These are phyloP conservation scores for Edolisoma coerulescens DNA, from an alignment of 2,113 vertebrate species.

Conservation along the genomic window DNA sequence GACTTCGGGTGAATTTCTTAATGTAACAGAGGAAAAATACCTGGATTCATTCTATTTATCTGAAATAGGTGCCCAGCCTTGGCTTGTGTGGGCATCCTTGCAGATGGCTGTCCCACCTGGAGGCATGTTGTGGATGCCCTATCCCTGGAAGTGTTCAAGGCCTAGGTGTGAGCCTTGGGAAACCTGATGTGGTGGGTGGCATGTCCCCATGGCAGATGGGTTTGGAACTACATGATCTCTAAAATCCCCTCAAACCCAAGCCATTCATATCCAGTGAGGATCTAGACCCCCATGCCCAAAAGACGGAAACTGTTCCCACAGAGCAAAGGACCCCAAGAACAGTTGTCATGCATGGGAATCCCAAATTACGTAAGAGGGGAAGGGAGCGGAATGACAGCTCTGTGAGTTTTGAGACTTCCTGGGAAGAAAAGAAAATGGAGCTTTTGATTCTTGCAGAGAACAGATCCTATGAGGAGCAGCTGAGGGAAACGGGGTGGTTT, in stretches of 20 bases:
- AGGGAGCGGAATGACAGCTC: neutral
- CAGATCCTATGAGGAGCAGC: neutral
- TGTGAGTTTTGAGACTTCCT: neutral
- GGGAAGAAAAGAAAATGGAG: neutral
- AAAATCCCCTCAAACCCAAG: neutral
- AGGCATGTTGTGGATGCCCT: neutral
- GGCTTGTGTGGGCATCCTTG: neutral
- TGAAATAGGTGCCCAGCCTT: neutral
- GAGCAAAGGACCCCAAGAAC: neutral
- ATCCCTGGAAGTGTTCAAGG: neutral
- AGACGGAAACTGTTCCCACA: neutral
- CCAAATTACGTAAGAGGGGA: neutral
- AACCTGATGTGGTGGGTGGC: neutral
- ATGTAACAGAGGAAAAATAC: neutral
- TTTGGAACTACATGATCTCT: neutral
- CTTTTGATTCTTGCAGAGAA: neutral
- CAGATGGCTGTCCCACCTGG: neutral
- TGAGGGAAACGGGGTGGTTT: neutral
- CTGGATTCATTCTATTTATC: neutral
- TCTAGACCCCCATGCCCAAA: fast-evolving
- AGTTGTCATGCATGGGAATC: neutral
- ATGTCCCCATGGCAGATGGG: neutral
- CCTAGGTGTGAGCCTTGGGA: neutral
- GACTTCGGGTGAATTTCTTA: neutral
- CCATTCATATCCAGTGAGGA: neutral